Conservation (phyloP, 2,888 invertebrate genomes). For the Hypomecis atomaria region DNA sequence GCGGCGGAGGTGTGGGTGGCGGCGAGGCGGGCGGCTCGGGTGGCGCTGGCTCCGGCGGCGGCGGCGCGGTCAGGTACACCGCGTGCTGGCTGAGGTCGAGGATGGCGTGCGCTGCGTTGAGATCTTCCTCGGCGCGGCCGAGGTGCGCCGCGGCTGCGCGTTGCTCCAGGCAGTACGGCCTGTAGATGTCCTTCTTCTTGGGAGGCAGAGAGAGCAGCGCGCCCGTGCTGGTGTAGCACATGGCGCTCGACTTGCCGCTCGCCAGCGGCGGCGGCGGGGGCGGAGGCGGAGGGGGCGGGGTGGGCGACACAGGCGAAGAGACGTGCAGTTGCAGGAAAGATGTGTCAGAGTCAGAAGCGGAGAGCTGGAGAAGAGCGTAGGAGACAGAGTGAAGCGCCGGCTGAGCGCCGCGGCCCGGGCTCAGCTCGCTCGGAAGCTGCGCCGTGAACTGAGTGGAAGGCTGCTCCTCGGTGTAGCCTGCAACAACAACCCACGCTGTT, state of each 20-base stretch:
- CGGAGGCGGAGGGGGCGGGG: slow-evolving; percentile 6
- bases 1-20: slow-evolving; percentile 47
- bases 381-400: slow-evolving; percentile 75
- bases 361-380: slow-evolving; percentile 80
- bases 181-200: slow-evolving; percentile 95
- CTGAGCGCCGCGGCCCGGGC: slow-evolving; percentile 82
- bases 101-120: slow-evolving; percentile 95
- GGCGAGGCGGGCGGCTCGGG: slow-evolving; percentile 47
- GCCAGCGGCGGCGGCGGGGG: slow-evolving; percentile 71
- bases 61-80: slow-evolving; percentile 87
- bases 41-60: slow-evolving; percentile 50
- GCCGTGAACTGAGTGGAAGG: slow-evolving; percentile 91
- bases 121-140: slow-evolving; percentile 90
- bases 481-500: slow-evolving; percentile 13
- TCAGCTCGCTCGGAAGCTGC: slow-evolving; percentile 89
- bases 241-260: slow-evolving; percentile 89
- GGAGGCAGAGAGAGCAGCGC: slow-evolving; percentile 93
- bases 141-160: slow-evolving; percentile 79
- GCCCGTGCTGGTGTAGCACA: slow-evolving; percentile 94
- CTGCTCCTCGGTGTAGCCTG: slow-evolving; percentile 92
- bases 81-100: slow-evolving; percentile 95
- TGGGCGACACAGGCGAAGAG: slow-evolving; percentile 79
- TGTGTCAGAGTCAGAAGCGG: slow-evolving; percentile 72
- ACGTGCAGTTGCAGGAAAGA: slow-evolving; percentile 78
- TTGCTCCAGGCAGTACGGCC: slow-evolving; percentile 93